These are phyloP conservation scores for Dione vanillae DNA, from an alignment of 2,888 invertebrate genomes.

Conservation along the genomic window DNA sequence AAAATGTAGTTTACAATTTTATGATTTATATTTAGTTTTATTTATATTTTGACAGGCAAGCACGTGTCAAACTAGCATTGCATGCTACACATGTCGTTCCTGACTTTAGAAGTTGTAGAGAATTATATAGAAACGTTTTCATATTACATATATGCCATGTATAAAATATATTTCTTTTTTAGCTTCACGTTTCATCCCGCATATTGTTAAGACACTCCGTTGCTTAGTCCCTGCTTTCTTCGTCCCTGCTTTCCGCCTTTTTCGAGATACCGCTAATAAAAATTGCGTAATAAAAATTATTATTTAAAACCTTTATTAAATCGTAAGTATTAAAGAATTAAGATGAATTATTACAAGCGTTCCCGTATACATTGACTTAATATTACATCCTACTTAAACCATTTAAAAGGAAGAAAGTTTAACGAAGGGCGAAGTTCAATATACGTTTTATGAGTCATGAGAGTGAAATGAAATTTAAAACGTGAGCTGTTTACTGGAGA, in stretches of 20 bases:
- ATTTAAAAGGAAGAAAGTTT: background rate
- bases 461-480: too few relatives aligned
- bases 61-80: background rate
- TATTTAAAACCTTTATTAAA: background rate
- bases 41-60: background rate
- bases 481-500: too few relatives aligned
- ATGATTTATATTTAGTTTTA: background rate
- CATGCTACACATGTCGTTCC: background rate
- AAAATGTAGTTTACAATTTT: conserved; percentile 1
- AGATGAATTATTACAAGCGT: background rate
- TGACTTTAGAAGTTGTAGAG: background rate
- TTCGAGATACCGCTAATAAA: too few relatives aligned
- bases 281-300: too few relatives aligned
- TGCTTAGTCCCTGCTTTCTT: too few relatives aligned
- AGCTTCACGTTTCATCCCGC: too few relatives aligned
- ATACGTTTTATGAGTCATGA: too few relatives aligned
- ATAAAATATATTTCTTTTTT: too few relatives aligned
- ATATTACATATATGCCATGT: background rate
- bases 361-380: background rate
- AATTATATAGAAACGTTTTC: background rate
- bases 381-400: background rate
- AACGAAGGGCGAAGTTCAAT: too few relatives aligned
- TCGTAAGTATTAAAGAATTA: background rate
- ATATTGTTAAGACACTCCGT: too few relatives aligned
- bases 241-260: too few relatives aligned